These are phyloP conservation scores for Platygyra sinensis DNA, from an alignment of 64 coral and sea anemone genomes.

Conservation along the genomic window DNA sequence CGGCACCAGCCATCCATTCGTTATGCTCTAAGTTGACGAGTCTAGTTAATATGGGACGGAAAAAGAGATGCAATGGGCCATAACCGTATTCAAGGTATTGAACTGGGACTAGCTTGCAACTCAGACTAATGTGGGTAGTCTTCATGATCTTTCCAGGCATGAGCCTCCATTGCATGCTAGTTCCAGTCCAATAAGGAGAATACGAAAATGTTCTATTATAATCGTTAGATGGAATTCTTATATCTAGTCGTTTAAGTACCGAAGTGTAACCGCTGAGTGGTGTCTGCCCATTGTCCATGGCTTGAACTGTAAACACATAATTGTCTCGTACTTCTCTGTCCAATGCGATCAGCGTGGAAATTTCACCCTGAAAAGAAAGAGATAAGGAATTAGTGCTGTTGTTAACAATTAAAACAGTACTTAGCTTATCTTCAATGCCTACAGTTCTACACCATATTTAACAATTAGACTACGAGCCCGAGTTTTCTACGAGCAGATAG, in stretches of 20 bases:
- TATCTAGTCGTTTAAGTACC: slow-evolving; percentile 33
- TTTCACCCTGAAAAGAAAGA: slow-evolving; percentile 46
- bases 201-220: not conserved
- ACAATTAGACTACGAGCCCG: too few relatives aligned
- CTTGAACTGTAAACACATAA: slow-evolving; percentile 73
- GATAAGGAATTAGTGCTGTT: not conserved
- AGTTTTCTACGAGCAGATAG: too few relatives aligned
- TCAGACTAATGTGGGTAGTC: too few relatives aligned
- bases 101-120: too few relatives aligned
- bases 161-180: too few relatives aligned
- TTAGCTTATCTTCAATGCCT: not conserved
- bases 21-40: too few relatives aligned
- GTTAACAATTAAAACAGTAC: not conserved
- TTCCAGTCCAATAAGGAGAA: not conserved
- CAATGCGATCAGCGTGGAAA: slow-evolving; percentile 50
- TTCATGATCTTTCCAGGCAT: too few relatives aligned
- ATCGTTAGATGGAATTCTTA: not conserved
- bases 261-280: slow-evolving; percentile 78
- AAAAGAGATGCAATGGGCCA: too few relatives aligned
- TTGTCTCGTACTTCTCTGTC: slow-evolving; percentile 80
- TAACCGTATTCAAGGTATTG: too few relatives aligned
- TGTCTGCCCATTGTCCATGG: slow-evolving; percentile 60
- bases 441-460: not conserved
- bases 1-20: too few relatives aligned
- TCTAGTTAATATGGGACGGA: too few relatives aligned